Evolutionary conservation across 1,140 invertebrate genomes (phyloP), one percentile per base, ranked within the genome.

Genomic region (Dendroctonus valens): DNA sequence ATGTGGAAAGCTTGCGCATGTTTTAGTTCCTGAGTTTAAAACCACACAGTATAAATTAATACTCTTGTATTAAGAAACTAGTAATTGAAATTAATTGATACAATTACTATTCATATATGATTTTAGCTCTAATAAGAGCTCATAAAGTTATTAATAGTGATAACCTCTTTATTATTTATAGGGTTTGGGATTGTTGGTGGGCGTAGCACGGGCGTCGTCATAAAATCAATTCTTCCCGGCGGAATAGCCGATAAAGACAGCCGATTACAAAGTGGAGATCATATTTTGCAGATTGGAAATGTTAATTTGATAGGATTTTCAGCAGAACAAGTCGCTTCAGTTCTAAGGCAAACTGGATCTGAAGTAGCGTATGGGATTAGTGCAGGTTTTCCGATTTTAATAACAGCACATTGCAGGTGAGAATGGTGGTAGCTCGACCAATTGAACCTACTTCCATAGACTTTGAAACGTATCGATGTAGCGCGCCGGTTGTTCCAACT

Each of bases 151-250:
- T 26, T 26, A 26, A 11, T 55, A 55, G 8, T 38, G 3, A 38
- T 26, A 26, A 37, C 38, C 11, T 44, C 3, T 15, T 50, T 37
- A 60, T 11, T n/a, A 26, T 26, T 59, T 62, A 14, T 61, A 61
- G 86, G 86, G 58, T 98, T 98, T 81, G 96, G 96, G 55, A 93
- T 98, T 69, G 94, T 97, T 69, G 96, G 95, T 53, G 95, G 95
- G 7, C 83, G 92, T 52, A 96, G 92, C 77, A 97, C 95, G 15
- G 96, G 95, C n/a, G 96, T 98, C 55, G 94, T 98, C 7, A 93
- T 98, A 60, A 98, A 98, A 80, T 93, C 92, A 58, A 91, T 98
- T 53, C 83, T 96, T 14, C 93, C 93, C 9, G 94, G 93, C 15
- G 93, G 93, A 71, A 90, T 94, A 7, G 93, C 94, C 12, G 93